Conservation (phyloP, 1,140 invertebrate genomes). For the Calliphora vicina region DNA sequence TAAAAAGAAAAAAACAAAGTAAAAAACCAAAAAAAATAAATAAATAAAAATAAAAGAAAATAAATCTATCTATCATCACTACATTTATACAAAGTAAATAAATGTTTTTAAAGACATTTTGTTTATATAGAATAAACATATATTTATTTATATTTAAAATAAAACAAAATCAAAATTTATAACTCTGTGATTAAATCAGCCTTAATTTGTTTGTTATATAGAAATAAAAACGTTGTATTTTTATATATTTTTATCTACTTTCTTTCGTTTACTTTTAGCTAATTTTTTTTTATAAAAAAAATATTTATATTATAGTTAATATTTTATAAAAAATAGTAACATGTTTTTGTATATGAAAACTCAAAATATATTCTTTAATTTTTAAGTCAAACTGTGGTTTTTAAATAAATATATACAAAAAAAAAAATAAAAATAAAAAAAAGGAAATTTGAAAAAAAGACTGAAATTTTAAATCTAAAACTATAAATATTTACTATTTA, state of each 20-base stretch:
- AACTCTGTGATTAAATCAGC: neutral
- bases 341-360: neutral
- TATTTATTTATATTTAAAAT: neutral
- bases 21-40: neutral
- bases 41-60: neutral
- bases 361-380: neutral
- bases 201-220: neutral
- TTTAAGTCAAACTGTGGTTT: neutral
- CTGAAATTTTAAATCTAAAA: neutral
- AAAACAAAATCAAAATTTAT: neutral
- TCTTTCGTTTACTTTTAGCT: slow-evolving; percentile 13
- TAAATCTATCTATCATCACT: neutral
- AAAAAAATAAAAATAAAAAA: neutral
- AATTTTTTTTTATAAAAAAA: neutral
- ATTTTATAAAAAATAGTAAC: neutral
- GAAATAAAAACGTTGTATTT: neutral
- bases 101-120: neutral
- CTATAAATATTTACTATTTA: neutral
- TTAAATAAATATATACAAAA: neutral
- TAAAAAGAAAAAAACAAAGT: too few relatives aligned
- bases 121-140: too few relatives aligned
- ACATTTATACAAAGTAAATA: neutral
- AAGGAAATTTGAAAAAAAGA: neutral
- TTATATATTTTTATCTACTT: neutral
- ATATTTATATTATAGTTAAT: neutral